Conservation (phyloP, 2,888 invertebrate species). For the Nomada flava region DNA sequence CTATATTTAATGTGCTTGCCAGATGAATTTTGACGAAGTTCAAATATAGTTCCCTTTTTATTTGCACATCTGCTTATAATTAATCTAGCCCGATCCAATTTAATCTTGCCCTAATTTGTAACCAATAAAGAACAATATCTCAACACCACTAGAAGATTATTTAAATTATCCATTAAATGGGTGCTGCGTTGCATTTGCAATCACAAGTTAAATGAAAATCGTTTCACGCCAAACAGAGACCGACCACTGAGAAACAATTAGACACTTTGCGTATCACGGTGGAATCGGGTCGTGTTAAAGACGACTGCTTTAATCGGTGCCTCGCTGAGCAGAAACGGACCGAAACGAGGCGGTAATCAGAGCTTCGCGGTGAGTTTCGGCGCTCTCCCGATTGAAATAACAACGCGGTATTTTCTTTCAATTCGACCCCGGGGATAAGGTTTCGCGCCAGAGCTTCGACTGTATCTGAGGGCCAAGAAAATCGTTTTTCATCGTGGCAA, state of each 20-base stretch:
- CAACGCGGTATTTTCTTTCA: slow-evolving; percentile 81
- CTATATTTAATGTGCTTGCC: too few relatives aligned
- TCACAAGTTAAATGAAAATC: neutral
- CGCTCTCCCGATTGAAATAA: slow-evolving; percentile 78
- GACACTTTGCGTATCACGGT: neutral
- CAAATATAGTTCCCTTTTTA: too few relatives aligned
- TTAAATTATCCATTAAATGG: too few relatives aligned
- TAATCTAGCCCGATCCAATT: too few relatives aligned
- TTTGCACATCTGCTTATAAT: too few relatives aligned
- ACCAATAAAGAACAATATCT: too few relatives aligned
- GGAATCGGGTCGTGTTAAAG: slow-evolving; percentile 17
- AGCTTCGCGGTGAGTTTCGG: slow-evolving; percentile 20
- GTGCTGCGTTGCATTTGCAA: too few relatives aligned
- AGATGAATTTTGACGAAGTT: too few relatives aligned
- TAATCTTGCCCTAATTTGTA: too few relatives aligned
- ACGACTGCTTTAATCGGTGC: slow-evolving; percentile 9
- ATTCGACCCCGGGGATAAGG: slow-evolving; percentile 75
- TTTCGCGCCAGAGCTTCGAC: slow-evolving; percentile 29
- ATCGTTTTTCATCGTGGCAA: slow-evolving; percentile 42
- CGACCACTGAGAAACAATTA: neutral
- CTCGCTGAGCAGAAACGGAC: neutral
- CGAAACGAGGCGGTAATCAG: slow-evolving; percentile 44
- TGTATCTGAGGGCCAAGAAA: slow-evolving; percentile 38
- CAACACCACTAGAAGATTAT: too few relatives aligned
- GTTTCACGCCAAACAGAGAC: neutral